Conservation (phyloP, 2,113 vertebrate genomes). For the Erinaceus europaeus region DNA sequence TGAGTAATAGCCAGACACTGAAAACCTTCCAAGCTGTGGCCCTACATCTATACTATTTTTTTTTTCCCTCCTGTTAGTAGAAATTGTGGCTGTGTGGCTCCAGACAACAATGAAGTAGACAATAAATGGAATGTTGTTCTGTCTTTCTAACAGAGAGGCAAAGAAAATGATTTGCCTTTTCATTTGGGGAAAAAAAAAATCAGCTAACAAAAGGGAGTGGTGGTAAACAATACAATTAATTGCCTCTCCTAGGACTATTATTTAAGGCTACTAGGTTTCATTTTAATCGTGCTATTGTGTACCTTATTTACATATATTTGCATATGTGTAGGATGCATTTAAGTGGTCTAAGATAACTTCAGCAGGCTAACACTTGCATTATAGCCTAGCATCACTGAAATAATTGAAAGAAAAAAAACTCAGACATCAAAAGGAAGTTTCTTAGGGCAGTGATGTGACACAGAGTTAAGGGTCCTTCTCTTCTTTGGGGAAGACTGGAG, state of each 20-base stretch:
- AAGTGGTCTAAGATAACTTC: conserved; percentile 24
- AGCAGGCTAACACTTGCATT: conserved; percentile 8
- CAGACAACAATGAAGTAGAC: not conserved
- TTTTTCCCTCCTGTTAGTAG: not conserved
- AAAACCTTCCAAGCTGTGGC: not conserved
- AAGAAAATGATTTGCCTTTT: conserved; percentile 52
- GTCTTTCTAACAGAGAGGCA: conserved; percentile 38
- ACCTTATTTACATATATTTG: conserved; percentile 52
- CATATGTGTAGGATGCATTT: conserved; percentile 29
- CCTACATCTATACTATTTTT: not conserved
- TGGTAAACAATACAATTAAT: conserved; percentile 68
- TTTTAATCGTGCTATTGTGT: conserved; percentile 55
- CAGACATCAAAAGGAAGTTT: not conserved
- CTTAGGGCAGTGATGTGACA: not conserved
- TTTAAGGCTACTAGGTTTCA: conserved; percentile 63
- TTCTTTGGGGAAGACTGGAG: not conserved
- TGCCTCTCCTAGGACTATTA: conserved; percentile 51
- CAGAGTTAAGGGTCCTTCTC: not conserved
- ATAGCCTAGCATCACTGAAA: not conserved
- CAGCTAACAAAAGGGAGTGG: conserved; percentile 37
- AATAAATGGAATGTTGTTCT: not conserved
- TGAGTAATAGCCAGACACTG: not conserved
- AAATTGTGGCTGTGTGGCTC: not conserved
- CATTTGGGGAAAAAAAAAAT: conserved; percentile 16
- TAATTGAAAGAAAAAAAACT: conserved; percentile 1